phyloP scores from a whole-genome alignment of 2,113 vertebrate species.

The Oceanites oceanicus region DNA sequence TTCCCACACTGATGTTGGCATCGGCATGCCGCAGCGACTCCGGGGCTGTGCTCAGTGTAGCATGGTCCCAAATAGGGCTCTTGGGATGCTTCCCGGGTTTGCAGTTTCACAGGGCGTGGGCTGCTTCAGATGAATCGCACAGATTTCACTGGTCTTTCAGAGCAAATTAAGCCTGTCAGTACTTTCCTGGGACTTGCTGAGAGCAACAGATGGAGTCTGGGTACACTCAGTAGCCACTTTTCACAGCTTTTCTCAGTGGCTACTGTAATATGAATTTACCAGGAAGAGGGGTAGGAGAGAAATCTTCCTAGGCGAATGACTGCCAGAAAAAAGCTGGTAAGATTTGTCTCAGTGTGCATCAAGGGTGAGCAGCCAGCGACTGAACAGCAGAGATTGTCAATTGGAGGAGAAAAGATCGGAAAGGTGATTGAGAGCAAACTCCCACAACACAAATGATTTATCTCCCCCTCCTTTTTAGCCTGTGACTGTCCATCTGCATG shows the following conservation, averaged over 20 bases:
- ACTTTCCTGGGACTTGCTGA: neutral
- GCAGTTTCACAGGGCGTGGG: neutral
- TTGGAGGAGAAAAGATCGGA: neutral
- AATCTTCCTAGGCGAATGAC: neutral
- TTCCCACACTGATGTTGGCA: neutral
- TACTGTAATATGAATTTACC: neutral
- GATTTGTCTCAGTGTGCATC: neutral
- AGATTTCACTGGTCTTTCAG: neutral
- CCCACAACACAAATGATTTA: neutral
- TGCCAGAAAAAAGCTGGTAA: neutral
- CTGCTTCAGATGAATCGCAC: neutral
- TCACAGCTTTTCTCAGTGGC: neutral
- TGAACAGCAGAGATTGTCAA: neutral
- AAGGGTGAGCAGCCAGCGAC: neutral
- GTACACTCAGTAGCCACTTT: neutral
- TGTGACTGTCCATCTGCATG: neutral
- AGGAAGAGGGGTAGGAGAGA: neutral
- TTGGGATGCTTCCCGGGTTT: neutral
- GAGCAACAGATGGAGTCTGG: neutral
- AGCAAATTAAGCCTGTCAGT: neutral
- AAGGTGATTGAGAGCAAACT: neutral
- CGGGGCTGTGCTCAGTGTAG: neutral
- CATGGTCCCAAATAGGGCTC: neutral
- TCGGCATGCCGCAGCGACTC: rapidly evolving
- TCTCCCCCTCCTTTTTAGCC: neutral